Base-by-base conservation (phyloP, 1,140 invertebrate species). In the Sitobion miscanthi region DNA sequence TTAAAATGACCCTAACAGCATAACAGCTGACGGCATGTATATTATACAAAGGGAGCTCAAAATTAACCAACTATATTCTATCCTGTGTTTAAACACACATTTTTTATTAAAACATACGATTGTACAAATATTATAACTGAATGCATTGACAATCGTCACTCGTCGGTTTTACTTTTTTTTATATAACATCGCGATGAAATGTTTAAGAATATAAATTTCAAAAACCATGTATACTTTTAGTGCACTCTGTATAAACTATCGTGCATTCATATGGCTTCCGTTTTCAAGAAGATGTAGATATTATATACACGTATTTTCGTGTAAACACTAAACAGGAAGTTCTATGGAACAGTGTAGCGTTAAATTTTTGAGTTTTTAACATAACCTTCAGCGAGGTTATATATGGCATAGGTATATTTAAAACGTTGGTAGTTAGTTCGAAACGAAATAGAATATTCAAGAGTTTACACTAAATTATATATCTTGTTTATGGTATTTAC, bases 301-400 rank as follows among this genome's bases (percentile, higher is more conserved):
- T 85, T 85, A 42, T 85, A 25, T 42, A 42, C 42, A 42, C 25
- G 2, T 86, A 25, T 85, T 85, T 85, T 42, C 42, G 25, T 86
- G 38, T 86, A 86, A 86, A 86, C 85, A 86, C 38, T 47, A 47
- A 86, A 86, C 42, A 86, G 85, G 85, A 86, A 86, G 85, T 86
- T 47, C 45, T 86, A n/a, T 86, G 45, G 25, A 86, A 47, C 35
- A 38, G 20, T 35, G 77, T 83, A 83, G 25, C 11, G 25, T 86
- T 47, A 86, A 8, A n/a, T 86, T 47, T 47, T 47, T 17, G 3
- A 25, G 85, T 11, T 86, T 86, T 86, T 25, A 86, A 86, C 42
- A 30, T 86, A 86, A 86, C 85, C 85, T 85, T 86, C 85, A 86
- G 14, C 62, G 30, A 77, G 30, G 30, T 77, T 77, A 17, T n/a